Evolutionary conservation across 2,113 vertebrate species (phyloP).

Genomic region (Cyanistes caeruleus): DNA sequence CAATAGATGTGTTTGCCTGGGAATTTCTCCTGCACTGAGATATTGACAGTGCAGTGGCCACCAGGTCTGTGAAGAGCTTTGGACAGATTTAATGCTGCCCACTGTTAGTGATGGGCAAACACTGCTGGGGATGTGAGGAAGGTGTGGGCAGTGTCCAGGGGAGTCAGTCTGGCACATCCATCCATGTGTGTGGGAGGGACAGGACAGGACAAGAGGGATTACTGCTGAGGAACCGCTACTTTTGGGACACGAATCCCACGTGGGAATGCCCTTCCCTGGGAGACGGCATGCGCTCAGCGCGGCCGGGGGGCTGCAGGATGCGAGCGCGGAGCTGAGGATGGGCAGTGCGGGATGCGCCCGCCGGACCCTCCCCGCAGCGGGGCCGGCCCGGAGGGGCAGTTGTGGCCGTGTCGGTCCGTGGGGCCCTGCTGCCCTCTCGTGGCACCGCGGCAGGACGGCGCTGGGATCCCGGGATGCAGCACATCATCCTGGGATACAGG

Average conservation of each 20-base stretch:
- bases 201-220: not conserved
- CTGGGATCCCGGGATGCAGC: not conserved
- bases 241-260: accelerated
- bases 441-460: slow-evolving; percentile 23
- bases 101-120: not conserved
- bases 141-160: accelerated
- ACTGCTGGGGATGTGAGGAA: not conserved
- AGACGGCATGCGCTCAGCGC: accelerated
- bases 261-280: not conserved
- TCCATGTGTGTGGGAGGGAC: accelerated
- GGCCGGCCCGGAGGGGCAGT: not conserved
- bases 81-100: not conserved
- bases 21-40: slow-evolving; percentile 20
- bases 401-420: not conserved
- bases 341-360: not conserved
- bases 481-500: not conserved
- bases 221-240: accelerated
- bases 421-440: slow-evolving; percentile 78
- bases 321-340: accelerated
- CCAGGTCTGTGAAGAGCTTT: not conserved
- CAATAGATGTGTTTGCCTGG: slow-evolving; percentile 7
- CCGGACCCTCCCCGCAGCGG: not conserved
- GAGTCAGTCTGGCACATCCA: not conserved
- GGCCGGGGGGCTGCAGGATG: accelerated
- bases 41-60: not conserved